Base-by-base conservation (phyloP, 2,113 vertebrate genomes). In the Aptenodytes forsteri region DNA sequence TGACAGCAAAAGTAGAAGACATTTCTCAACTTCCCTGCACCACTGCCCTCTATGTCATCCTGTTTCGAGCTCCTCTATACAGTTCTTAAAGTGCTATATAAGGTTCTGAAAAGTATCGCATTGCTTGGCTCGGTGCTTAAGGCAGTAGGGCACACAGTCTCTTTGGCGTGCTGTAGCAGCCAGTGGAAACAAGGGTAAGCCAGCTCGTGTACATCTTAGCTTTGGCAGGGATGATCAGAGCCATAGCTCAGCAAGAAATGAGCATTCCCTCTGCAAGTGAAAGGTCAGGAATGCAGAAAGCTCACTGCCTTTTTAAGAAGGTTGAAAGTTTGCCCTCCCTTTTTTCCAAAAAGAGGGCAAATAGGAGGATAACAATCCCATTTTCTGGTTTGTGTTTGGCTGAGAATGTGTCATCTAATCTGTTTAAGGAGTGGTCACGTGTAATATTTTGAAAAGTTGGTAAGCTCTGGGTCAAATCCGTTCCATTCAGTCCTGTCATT, bases 281-380 rank as follows among this genome's bases (percentile, higher is more conserved):
- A 96, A 97, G 95, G 97, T 95, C 94, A 96, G 91, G 91, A 96
- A 96, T 94, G 91, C 89, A 95, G 87, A 91, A 93, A 88, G 87
- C 87, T 97, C 66, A 4, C 78, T 94, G 87, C 75, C 91, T 95
- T 93, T 85, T 95, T 83, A 70, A 97, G 91, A 91, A 91, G 67
- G 82, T 84, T 91, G 82, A 83, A 91, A 93, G 54, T 85, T 91
- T 93, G 42, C 66, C 40, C 32, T 64, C 47, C 13, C 1, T 54
- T 73, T 78, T 59, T 67, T 56, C 26, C 6, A 27, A 70, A 93
- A 89, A 67, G 40, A 79, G 50, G 66, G 38, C 38, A 70, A 89
- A 86, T 66, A 9, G 20, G 34, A 88, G 46, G 59, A 52, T 73
- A 81, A 49, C 38, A 30, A 23, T 92, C 38, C 67, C 7, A 3